These are phyloP conservation scores for Tineola bisselliella DNA, from an alignment of 2,888 invertebrate species.

Conservation along the genomic window DNA sequence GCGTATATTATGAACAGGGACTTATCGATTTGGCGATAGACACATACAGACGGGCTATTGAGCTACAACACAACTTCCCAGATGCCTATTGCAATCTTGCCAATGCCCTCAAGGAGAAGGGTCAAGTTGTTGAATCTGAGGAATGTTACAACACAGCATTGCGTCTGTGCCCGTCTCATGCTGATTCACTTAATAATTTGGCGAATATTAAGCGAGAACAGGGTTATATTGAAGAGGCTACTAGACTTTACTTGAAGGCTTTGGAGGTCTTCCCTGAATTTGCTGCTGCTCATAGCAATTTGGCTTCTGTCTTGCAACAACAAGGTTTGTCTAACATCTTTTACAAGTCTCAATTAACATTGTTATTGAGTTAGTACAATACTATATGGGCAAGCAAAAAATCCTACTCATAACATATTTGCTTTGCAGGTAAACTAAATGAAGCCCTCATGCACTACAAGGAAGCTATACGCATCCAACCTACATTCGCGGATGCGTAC, in stretches of 20 bases:
- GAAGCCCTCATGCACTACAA: constrained; percentile 99
- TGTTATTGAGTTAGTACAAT: too few species aligned
- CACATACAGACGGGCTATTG: constrained; percentile 97
- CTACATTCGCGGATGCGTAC: constrained; percentile 99
- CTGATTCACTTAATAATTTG: constrained; percentile 97
- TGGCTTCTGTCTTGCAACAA: constrained; percentile 98
- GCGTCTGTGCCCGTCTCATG: constrained; percentile 94
- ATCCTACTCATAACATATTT: not conserved
- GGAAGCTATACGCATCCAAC: constrained; percentile 98
- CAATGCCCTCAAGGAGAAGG: constrained; percentile 98
- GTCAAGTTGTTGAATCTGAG: constrained; percentile 94
- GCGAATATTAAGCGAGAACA: constrained; percentile 99
- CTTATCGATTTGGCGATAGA: constrained; percentile 98
- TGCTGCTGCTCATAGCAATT: constrained; percentile 98
- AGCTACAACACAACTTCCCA: constrained; percentile 98
- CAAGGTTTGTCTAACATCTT: constrained; percentile 71
- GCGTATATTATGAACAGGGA: constrained; percentile 99
- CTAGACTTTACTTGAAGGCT: constrained; percentile 91
- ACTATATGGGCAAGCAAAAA: too few species aligned
- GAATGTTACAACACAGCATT: constrained; percentile 98
- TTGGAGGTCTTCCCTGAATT: constrained; percentile 98
- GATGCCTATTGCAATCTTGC: constrained; percentile 99
- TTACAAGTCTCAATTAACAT: too few species aligned
- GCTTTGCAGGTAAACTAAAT: constrained; percentile 77
- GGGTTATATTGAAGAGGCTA: constrained; percentile 98